Evolutionary conservation across 2,797 vertebrate species (phyloP).

Genomic region (Phoeniculus purpureus): DNA sequence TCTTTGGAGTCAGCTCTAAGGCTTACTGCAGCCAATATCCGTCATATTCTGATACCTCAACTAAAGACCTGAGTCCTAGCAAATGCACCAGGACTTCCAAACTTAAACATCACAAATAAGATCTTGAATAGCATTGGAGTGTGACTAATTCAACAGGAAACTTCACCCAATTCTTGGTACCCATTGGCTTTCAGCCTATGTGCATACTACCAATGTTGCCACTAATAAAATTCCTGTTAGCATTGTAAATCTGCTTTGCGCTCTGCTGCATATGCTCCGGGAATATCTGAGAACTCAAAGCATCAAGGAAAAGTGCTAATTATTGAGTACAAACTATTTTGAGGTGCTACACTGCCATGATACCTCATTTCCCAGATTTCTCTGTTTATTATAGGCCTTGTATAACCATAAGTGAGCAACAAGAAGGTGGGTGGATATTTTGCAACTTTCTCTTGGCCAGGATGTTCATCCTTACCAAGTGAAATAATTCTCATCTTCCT

Average conservation of each 20-base stretch:
- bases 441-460: constrained; percentile 33
- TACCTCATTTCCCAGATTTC: constrained; percentile 26
- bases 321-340: constrained; percentile 36
- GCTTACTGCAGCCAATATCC: not conserved
- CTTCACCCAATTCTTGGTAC: not conserved
- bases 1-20: not conserved
- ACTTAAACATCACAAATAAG: not conserved
- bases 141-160: not conserved
- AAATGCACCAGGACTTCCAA: not conserved
- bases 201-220: not conserved
- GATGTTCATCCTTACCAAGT: constrained; percentile 35
- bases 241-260: constrained; percentile 8
- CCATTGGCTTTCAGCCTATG: not conserved
- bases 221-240: constrained; percentile 44
- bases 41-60: not conserved
- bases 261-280: constrained; percentile 32
- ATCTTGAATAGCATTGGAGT: not conserved
- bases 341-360: constrained; percentile 16
- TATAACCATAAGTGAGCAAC: constrained; percentile 43
- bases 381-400: constrained; percentile 47
- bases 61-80: not conserved
- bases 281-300: constrained; percentile 56
- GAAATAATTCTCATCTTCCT: constrained; percentile 8
- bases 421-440: constrained; percentile 37
- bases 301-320: constrained; percentile 50